A percentile compares a stretch with the other conserved stretches of the same genome.
Conservation (phyloP, 2,888 invertebrate species). For the Heliconius hortense region DNA sequence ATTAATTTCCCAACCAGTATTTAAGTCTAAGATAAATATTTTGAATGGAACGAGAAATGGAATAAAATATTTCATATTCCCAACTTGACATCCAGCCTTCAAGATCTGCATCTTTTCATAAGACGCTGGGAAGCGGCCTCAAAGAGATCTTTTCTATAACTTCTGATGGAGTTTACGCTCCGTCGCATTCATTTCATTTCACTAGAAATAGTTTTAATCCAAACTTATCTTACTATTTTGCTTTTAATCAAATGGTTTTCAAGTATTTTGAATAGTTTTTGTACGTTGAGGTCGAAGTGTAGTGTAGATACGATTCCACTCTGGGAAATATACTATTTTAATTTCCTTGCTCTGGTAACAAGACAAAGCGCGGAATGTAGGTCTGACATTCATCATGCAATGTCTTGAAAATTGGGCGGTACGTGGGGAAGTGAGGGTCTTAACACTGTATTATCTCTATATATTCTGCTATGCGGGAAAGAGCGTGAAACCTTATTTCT, state of each 20-base stretch:
- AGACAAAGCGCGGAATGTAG: too few relatives aligned
- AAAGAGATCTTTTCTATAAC: slow-evolving; percentile 41
- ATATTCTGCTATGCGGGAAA: too few relatives aligned
- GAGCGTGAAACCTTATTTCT: too few relatives aligned
- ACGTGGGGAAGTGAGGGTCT: too few relatives aligned
- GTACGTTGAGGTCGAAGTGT: not conserved
- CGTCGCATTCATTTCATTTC: slow-evolving; percentile 41
- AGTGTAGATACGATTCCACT: too few relatives aligned
- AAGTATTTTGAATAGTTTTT: slow-evolving; percentile 17
- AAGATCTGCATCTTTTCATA: slow-evolving; percentile 26
- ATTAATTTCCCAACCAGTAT: not conserved
- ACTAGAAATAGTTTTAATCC: slow-evolving; percentile 41
- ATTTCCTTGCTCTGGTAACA: too few relatives aligned
- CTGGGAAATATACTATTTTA: too few relatives aligned
- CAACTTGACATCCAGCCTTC: slow-evolving; percentile 16
- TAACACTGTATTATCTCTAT: too few relatives aligned
- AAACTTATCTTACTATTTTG: slow-evolving; percentile 29
- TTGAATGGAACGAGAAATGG: not conserved
- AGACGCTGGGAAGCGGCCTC: slow-evolving; percentile 30
- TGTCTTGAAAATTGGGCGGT: too few relatives aligned
- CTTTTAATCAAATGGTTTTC: slow-evolving; percentile 36
- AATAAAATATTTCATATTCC: slow-evolving; percentile 12
- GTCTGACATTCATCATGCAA: too few relatives aligned
- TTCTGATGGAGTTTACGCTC: slow-evolving; percentile 43
- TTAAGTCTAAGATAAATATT: not conserved